These are phyloP conservation scores for Palaemon carinicauda DNA, from an alignment of 1,140 invertebrate species.

Conservation along the genomic window DNA sequence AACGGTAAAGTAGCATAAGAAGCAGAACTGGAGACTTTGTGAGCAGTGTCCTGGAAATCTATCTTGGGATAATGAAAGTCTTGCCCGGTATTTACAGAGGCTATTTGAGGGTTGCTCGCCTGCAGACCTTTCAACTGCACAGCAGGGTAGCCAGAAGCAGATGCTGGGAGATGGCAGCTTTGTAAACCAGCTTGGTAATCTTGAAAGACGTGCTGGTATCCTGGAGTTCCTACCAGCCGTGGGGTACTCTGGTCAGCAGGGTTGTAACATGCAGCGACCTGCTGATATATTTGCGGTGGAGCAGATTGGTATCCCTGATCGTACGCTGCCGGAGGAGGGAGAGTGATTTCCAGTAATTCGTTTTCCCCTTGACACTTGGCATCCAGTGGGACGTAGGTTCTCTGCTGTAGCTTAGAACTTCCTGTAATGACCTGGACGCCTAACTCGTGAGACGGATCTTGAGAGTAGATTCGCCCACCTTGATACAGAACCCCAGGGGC, in stretches of 20 bases:
- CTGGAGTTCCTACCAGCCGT: conserved; percentile 2
- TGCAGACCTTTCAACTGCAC: conserved; percentile 19
- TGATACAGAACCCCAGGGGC: conserved; percentile 10
- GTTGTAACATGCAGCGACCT: background rate
- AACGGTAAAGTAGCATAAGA: conserved; percentile 17
- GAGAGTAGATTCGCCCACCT: conserved; percentile 20
- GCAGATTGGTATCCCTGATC: conserved; percentile 45
- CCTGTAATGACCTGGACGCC: conserved; percentile 23
- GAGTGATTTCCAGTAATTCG: conserved; percentile 33
- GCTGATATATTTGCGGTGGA: background rate
- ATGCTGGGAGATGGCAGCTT: background rate
- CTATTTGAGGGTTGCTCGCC: conserved; percentile 34
- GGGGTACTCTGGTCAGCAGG: background rate
- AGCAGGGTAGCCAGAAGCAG: conserved; percentile 3
- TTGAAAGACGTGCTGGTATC: conserved; percentile 24
- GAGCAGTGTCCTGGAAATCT: background rate
- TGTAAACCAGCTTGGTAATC: conserved; percentile 26
- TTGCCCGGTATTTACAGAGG: conserved; percentile 14
- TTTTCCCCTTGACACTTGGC: conserved; percentile 30
- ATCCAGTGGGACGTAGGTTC: background rate
- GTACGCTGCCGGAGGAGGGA: conserved; percentile 40
- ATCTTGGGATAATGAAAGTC: conserved; percentile 8
- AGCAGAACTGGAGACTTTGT: conserved; percentile 16
- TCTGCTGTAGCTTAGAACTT: background rate
- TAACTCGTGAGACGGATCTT: background rate